A percentile compares a stretch with the other conserved stretches of the same genome.
Conservation (phyloP, 2,888 invertebrate genomes). For the Microctonus brassicae region DNA sequence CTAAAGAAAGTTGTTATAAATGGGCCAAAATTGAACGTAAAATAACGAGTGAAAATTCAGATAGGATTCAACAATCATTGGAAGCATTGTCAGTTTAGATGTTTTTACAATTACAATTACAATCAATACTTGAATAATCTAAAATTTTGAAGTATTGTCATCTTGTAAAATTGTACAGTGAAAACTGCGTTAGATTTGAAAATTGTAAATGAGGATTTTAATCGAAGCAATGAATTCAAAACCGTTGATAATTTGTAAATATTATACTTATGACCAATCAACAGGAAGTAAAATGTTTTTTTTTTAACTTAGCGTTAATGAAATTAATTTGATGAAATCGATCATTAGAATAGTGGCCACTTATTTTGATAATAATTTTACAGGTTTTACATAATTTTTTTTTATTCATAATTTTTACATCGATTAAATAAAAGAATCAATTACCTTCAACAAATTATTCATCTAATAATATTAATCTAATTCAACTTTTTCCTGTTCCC, state of each 20-base stretch:
- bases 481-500: conserved; percentile 6
- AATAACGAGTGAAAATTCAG: too few relatives aligned
- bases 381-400: neutral
- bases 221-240: neutral
- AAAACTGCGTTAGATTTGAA: too few relatives aligned
- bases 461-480: conserved; percentile 2
- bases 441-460: neutral
- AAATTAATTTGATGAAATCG: too few relatives aligned
- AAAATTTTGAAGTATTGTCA: neutral
- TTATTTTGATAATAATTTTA: conserved; percentile 7
- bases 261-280: too few relatives aligned
- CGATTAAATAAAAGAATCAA: neutral
- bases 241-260: neutral
- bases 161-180: neutral
- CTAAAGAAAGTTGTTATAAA: too few relatives aligned
- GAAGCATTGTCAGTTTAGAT: neutral
- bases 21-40: too few relatives aligned
- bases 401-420: conserved; percentile 4
- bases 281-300: too few relatives aligned
- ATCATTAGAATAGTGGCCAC: neutral
- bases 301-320: too few relatives aligned
- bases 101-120: neutral
- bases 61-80: too few relatives aligned
- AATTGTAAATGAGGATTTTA: neutral
- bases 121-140: neutral